Evolutionary conservation across 30 jellyfish, hydroid and myxozoan genomes (phyloP), one percentile per base, ranked within the genome.

Genomic region (Turritopsis rubra): DNA sequence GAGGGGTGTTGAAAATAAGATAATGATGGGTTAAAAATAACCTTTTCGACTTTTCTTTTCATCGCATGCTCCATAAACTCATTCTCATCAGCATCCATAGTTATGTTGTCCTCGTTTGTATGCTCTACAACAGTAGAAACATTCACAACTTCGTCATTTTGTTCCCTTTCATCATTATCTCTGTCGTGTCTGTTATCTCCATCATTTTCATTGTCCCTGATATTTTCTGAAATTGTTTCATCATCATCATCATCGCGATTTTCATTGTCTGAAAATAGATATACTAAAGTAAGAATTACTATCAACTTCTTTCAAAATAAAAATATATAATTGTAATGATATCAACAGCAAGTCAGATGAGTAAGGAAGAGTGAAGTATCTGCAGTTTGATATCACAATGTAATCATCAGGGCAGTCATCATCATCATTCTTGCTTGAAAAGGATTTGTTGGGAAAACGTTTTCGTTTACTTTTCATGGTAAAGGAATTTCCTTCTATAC

Each of bases 141-240:
- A 21, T n/a, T n/a, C n/a, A n/a, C n/a, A n/a, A n/a, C n/a, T 29
- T 27, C 52, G 52, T 30, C 73, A 23, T 72, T 79, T 70, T 30
- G 54, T 71, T 31, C 20, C 18, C 20, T 75, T 74, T 87, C 83
- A 54, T 65, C 65, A 17, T 52, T 53, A 81, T 81, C 18, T 65
- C 71, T 60, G 75, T 84, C 8, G 31, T 26, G 75, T 25, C 87
- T 75, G 28, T 81, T 21, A 76, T 88, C 5, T n/a, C 24, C 65
- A 66, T 88, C 96, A 0, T 83, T 85, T n/a, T 31, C 29, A 0
- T 80, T 86, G 28, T 68, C 91, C 27, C 65, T 80, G 24, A 75
- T 88, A 68, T 65, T 54, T 60, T 73, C 74, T 29, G 66, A 22
- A 21, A 73, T 41, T 66, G 85, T 81, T 53, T 24, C 81, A 16